Evolutionary conservation across 2,113 vertebrate genomes (phyloP), one percentile per base, ranked within the genome.

Genomic region (Oxyura jamaicensis): DNA sequence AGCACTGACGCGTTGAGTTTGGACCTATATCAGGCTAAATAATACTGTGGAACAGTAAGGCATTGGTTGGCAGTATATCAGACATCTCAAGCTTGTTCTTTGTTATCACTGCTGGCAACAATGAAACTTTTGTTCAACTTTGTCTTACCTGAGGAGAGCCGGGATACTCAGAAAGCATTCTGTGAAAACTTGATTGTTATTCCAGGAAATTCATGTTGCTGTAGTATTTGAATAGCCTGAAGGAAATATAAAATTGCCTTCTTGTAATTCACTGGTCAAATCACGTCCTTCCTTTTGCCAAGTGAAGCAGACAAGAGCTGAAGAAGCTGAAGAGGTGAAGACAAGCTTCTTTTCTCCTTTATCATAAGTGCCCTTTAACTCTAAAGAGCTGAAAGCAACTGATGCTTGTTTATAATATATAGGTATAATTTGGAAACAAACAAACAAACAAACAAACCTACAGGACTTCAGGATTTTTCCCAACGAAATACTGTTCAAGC

Each of bases 1-100:
- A 36, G 19, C 0, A 2, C 10, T 36, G 14, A 52, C 1, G 0
- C 56, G 8, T 29, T 67, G 21, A 33, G 10, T 16, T 52, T 52
- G 42, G 31, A 46, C 33, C 11, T 18, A 5, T 19, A 7, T 22
- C 17, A 67, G 31, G 13, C 3, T 23, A 28, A 8, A 3, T 31
- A 23, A n/a, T 42, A 41, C 18, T 39, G 28, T 12, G 17, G 5
- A 6, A 28, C 35, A 33, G 8, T 19, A 22, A 31, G 44, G 22
- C 11, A 11, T 18, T 42, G 13, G 22, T 19, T 58, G 22, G 17
- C 9, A 71, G 33, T 3, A 10, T 28, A 13, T 36, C 46, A 44
- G 29, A 42, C n/a, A 46, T 59, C 48, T 79, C 18, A 21, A 25
- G 8, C 21, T 13, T 63, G 26, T 41, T 15, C 5, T 82, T 28